Percentiles rank a stretch among this genome's conserved stretches.
phyloP scores from a whole-genome alignment of 2,113 vertebrate species.

The Ellobius talpinus region DNA sequence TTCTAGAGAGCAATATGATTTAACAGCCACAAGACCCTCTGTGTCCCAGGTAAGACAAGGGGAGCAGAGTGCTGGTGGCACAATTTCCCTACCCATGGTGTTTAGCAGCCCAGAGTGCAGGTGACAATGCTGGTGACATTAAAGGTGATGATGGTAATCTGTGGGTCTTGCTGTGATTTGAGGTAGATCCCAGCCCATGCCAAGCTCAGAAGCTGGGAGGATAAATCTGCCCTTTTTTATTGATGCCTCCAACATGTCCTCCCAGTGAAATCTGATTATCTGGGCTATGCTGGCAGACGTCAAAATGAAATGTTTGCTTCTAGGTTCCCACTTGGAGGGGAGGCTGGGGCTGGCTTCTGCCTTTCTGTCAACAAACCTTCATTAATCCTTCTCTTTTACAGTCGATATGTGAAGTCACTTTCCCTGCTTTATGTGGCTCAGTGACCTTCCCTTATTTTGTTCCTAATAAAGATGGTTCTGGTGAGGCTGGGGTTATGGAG shows the following conservation, averaged over 20 bases:
- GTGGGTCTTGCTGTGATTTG: background rate
- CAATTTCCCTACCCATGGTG: background rate
- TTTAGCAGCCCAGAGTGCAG: background rate
- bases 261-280: conserved; percentile 81
- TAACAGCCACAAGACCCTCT: background rate
- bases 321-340: conserved; percentile 47
- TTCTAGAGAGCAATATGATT: background rate
- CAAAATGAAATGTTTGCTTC: conserved; percentile 81
- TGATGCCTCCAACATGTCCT: conserved; percentile 66
- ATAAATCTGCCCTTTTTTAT: conserved; percentile 78
- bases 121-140: background rate
- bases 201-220: background rate
- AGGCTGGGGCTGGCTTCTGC: conserved; percentile 59
- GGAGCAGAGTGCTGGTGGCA: background rate
- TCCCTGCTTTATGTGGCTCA: conserved; percentile 71
- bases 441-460: conserved; percentile 79
- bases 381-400: conserved; percentile 82
- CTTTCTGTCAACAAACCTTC: conserved; percentile 78
- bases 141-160: background rate
- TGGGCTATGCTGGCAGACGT: conserved; percentile 70
- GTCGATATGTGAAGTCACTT: conserved; percentile 81
- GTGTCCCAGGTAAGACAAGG: background rate
- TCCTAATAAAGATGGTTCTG: conserved; percentile 76
- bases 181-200: background rate
- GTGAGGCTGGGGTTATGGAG: background rate